These are phyloP conservation scores for Mythimna lalbum DNA, from an alignment of 2,888 invertebrate species.

Conservation along the genomic window DNA sequence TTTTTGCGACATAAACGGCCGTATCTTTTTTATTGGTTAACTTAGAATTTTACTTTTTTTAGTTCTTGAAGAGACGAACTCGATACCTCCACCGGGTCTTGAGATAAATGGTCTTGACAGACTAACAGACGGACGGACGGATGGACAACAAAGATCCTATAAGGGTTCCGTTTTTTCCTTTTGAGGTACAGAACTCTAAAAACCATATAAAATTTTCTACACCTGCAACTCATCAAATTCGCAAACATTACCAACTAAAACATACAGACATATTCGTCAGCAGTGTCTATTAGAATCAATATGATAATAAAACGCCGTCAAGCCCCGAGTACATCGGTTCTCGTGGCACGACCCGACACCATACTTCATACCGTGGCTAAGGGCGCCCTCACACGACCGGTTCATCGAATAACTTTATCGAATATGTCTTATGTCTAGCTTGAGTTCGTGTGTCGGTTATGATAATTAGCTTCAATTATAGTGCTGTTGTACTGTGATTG, in stretches of 20 bases:
- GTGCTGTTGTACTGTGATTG: conserved; percentile 8
- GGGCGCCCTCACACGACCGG: conserved; percentile 55
- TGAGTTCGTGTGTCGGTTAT: conserved; percentile 53
- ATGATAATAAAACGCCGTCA: conserved; percentile 57
- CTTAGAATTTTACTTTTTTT: too few relatives aligned
- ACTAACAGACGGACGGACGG: too few relatives aligned
- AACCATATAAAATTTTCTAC: too few relatives aligned
- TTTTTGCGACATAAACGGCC: too few relatives aligned
- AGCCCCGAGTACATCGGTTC: conserved; percentile 54
- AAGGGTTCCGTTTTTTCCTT: too few relatives aligned
- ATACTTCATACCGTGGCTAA: conserved; percentile 69
- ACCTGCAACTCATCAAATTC: background rate
- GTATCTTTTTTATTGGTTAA: too few relatives aligned
- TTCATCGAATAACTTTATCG: conserved; percentile 61
- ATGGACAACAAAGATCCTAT: too few relatives aligned
- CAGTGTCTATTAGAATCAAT: conserved; percentile 59
- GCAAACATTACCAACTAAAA: background rate
- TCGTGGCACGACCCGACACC: conserved; percentile 76
- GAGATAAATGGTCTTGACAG: too few relatives aligned
- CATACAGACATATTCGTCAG: conserved; percentile 15
- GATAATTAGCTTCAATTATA: conserved; percentile 33
- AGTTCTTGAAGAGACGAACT: too few relatives aligned
- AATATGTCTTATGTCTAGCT: conserved; percentile 54
- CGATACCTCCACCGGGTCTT: too few relatives aligned
- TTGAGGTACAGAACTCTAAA: too few relatives aligned